Percentiles rank a stretch among this genome's conserved stretches.
These are phyloP conservation scores for Drosophila parvula DNA, from an alignment of 1,140 invertebrate genomes.

Conservation along the genomic window DNA sequence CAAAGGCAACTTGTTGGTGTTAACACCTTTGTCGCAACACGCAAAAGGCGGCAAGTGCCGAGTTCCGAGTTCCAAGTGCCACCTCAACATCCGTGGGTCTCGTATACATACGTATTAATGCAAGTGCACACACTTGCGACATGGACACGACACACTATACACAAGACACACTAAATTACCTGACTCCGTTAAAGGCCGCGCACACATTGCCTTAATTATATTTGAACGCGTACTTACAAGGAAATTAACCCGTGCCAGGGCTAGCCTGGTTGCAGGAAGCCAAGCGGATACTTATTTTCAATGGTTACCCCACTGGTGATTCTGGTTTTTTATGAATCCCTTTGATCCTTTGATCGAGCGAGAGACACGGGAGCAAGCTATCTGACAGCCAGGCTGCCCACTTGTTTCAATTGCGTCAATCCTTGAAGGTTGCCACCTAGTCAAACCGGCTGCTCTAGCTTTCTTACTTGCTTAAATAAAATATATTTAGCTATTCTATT, in stretches of 20 bases:
- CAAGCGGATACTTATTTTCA: not conserved
- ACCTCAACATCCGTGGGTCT: no score
- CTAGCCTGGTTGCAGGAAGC: constrained; percentile 1
- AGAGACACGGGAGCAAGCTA: no score
- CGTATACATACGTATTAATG: constrained; percentile 2
- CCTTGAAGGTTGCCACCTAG: not conserved
- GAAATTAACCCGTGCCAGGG: constrained; percentile 1
- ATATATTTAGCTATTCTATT: not conserved
- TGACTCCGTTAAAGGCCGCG: constrained; percentile 8
- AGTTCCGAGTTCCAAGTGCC: not conserved
- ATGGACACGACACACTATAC: not conserved
- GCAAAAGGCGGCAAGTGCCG: constrained; percentile 46
- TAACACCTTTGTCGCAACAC: constrained; percentile 58
- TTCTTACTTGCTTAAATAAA: not conserved
- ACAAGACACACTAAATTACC: constrained; percentile 10
- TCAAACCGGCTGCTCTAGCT: not conserved
- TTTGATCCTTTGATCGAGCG: not conserved
- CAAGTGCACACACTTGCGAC: constrained; percentile 6
- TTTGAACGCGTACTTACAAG: constrained; percentile 14
- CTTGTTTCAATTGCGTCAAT: not conserved
- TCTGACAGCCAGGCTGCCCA: not conserved
- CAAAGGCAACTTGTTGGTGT: constrained; percentile 54
- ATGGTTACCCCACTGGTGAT: not conserved
- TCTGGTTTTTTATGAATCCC: not conserved
- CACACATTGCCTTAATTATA: constrained; percentile 13